A percentile compares a stretch with the other conserved stretches of the same genome.
phyloP scores from a whole-genome alignment of 2,888 invertebrate species.

The Cremastobaeus sp. region DNA sequence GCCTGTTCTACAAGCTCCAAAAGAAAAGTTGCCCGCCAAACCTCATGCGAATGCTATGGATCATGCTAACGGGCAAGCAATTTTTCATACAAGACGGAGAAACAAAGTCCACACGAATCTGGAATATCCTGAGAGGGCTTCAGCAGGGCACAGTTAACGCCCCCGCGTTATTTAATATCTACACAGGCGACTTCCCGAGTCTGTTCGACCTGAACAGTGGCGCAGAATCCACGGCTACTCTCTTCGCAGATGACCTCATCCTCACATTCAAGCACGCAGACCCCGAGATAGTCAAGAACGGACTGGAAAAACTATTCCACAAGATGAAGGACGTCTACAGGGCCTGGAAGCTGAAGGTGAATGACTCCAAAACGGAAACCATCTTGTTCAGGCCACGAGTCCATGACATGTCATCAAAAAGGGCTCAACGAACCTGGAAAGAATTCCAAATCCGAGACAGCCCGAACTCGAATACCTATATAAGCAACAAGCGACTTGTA shows the following conservation, averaged over 20 bases:
- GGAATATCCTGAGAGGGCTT: too few species aligned
- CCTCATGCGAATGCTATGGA: background rate
- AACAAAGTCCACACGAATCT: too few species aligned
- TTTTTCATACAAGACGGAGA: background rate
- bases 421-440: too few species aligned
- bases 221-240: background rate
- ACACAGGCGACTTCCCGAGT: conserved; percentile 36
- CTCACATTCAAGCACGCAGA: conserved; percentile 19
- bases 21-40: conserved; percentile 36
- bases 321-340: conserved; percentile 40
- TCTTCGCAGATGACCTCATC: conserved; percentile 53
- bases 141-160: conserved; percentile 53
- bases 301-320: conserved; percentile 15
- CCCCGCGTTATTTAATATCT: conserved; percentile 57
- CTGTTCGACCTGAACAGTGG: conserved; percentile 25
- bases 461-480: too few species aligned
- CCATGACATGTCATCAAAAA: too few species aligned
- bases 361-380: conserved; percentile 46
- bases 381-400: conserved; percentile 44
- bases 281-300: background rate
- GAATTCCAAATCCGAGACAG: conserved; percentile 37
- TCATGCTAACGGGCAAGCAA: background rate
- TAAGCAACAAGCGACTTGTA: too few species aligned
- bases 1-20: conserved; percentile 47
- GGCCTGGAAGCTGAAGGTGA: conserved; percentile 51